phyloP scores from a whole-genome alignment of 2,113 vertebrate genomes.

The Hypocryptadius cinnamomeus region DNA sequence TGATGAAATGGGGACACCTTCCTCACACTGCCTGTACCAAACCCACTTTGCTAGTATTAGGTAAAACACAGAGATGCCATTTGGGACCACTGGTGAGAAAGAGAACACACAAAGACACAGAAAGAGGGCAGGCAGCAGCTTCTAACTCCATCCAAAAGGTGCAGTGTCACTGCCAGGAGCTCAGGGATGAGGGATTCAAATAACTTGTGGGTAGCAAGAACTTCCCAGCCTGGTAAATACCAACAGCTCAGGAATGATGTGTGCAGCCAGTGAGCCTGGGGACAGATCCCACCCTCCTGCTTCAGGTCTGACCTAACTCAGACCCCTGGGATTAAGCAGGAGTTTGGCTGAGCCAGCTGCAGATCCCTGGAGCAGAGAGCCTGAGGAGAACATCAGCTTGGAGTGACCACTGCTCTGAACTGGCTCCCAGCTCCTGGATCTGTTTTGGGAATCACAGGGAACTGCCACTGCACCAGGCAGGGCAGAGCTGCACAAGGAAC shows the following conservation, averaged over 20 bases:
- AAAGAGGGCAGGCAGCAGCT: not conserved
- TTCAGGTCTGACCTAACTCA: not conserved
- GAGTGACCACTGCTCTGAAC: not conserved
- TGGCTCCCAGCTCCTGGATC: not conserved
- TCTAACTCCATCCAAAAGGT: not conserved
- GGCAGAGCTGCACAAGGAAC: not conserved
- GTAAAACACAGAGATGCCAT: not conserved
- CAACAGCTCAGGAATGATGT: not conserved
- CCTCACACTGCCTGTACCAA: not conserved
- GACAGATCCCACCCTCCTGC: not conserved
- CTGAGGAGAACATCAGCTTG: not conserved
- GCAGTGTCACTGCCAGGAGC: not conserved
- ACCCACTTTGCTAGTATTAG: not conserved
- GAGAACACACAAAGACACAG: not conserved
- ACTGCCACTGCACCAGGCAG: not conserved
- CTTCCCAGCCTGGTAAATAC: not conserved
- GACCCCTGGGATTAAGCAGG: not conserved
- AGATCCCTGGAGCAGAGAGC: not conserved
- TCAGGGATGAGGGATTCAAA: not conserved
- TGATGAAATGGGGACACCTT: not conserved
- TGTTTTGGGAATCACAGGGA: fast-evolving
- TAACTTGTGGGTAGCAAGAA: not conserved
- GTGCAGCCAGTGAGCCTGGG: not conserved
- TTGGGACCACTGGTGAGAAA: not conserved
- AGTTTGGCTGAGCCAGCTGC: not conserved